Evolutionary conservation across 1,140 invertebrate species (phyloP), one percentile per base, ranked within the genome.

Genomic region (Hycleus phaleratus): DNA sequence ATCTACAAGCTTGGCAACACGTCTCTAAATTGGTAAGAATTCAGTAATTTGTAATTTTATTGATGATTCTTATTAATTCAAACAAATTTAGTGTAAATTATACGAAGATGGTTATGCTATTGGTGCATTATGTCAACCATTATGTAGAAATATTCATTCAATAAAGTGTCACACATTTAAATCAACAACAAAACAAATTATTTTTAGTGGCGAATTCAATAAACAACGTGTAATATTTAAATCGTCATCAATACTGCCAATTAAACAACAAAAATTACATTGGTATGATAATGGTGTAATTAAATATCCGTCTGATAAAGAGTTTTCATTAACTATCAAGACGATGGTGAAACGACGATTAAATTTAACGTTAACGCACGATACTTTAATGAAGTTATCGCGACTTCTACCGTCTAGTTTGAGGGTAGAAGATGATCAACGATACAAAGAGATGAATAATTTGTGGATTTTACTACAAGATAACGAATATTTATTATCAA

Each of bases 401-500:
- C 71, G 71, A 32, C 65, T 79, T 12, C 72, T 74, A 26, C 72
- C 71, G 2, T 73, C 73, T 4, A 71, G 73, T 10, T 7, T 7
- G 7, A 32, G 4, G 4, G 62, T 73, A n/a, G 75, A 79, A 58
- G 73, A 65, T 12, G 73, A 77, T 40, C 4, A 54, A 0, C 48
- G 78, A 38, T 68, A 74, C n/a, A 62, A 71, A n/a, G 82, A 82
- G 70, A 81, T 85, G 73, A 76, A 80, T 57, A 82, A 81, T 66
- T 71, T 84, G 4, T 85, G 82, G 82, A 65, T 73, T 39, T 63
- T 87, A 11, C 54, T 85, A 5, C 81, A 85, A 63, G 82, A 85
- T 64, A 80, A 83, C 63, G 85, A 86, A 68, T 87, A 85, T 68
- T 57, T 85, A 8, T 71, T 83, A 18, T 77, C 80, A n/a, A 74